Base-by-base conservation (phyloP, 2,113 vertebrate species). In the Lutjanus erythropterus region DNA sequence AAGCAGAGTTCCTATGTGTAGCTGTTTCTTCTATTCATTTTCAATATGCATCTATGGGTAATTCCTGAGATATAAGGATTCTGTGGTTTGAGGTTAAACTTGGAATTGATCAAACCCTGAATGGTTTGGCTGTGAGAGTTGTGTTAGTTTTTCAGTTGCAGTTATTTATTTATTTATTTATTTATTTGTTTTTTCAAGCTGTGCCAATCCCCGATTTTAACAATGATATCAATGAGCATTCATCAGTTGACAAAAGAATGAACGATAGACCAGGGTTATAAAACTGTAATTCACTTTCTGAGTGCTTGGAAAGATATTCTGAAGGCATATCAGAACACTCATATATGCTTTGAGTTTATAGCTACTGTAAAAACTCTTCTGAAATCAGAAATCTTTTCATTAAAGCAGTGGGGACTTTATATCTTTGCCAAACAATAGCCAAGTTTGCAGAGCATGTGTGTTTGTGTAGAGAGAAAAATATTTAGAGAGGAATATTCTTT, bases 401-500 rank as follows among this genome's bases (percentile, higher is more conserved):
- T 27, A 25, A 59, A 49, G 35, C 71, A 31, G 27, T 25, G 11
- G 62, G 19, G 33, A 62, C 31, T 21, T 66, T 9, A 47, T 27
- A 37, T 50, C 21, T 64, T 25, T 64, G 49, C 70, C 65, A 62
- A 80, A 76, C 55, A 75, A 37, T 5, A 25, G 21, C 46, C 27
- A 37, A 19, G 46, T 44, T 62, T 70, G 27, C 27, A 46, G 55
- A 55, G 75, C 49, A 41, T 9, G 33, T 29, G 11, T 72, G 33
- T 65, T 44, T 65, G 42, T 52, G 72, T 9, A 16, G 7, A 41
- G 44, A 80, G 27, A 69, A 47, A 69, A 73, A 27, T 74, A 35
- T 73, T 77, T 47, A 39, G 9, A 21, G 55, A 23, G 6, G 3
- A 76, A 59, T 33, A 46, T 46, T 52, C 59, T 60, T 75, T 61